A percentile compares a stretch with the other conserved stretches of the same genome.
These are phyloP conservation scores for Hesperia comma DNA, from an alignment of 2,888 invertebrate species.

Conservation along the genomic window DNA sequence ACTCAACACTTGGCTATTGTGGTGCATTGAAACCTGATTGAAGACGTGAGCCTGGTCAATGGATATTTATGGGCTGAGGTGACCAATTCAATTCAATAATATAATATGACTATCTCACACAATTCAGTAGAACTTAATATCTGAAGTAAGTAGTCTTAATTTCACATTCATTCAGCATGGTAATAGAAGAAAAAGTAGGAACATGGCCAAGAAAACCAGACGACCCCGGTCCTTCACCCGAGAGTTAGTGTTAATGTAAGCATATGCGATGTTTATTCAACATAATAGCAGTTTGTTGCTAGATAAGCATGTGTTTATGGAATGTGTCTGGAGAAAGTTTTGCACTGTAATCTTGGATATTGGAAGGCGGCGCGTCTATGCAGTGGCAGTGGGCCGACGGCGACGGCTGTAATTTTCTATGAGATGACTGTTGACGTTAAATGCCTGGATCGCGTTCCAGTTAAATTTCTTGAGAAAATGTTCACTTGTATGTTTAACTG, in stretches of 20 bases:
- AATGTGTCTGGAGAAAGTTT: conserved; percentile 32
- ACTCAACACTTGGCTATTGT: too few relatives aligned
- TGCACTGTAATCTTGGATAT: conserved; percentile 1
- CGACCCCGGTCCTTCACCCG: conserved; percentile 29
- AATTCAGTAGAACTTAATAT: too few relatives aligned
- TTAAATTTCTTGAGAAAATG: not conserved
- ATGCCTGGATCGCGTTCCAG: not conserved
- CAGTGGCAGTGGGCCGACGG: not conserved
- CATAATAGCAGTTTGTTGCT: conserved; percentile 21
- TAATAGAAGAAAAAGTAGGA: conserved; percentile 19
- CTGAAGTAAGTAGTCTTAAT: too few relatives aligned
- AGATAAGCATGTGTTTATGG: conserved; percentile 3
- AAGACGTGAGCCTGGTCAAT: too few relatives aligned
- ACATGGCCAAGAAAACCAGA: conserved; percentile 35
- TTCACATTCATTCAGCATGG: not conserved
- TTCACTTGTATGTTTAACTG: too few relatives aligned
- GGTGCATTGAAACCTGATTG: too few relatives aligned
- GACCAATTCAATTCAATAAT: too few relatives aligned
- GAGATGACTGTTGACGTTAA: not conserved
- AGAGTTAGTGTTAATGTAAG: conserved; percentile 35
- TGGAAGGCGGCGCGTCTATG: not conserved
- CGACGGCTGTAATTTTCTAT: conserved; percentile 5
- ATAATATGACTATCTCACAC: too few relatives aligned
- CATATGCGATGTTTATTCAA: conserved; percentile 33
- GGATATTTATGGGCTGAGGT: too few relatives aligned